phyloP scores from a whole-genome alignment of 2,888 invertebrate species.

The Allygus modestus region DNA sequence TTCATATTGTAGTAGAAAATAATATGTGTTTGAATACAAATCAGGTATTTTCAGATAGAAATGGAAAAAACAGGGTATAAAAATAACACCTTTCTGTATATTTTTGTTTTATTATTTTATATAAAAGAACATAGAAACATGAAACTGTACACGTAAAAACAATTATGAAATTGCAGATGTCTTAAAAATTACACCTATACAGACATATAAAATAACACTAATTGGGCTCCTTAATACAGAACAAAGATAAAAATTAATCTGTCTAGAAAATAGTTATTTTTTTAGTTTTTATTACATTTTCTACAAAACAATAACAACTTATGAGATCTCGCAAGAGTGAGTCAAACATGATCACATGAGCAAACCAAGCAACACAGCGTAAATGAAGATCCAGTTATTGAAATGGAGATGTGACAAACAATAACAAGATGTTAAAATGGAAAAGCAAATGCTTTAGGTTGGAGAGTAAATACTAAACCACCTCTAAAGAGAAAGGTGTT shows the following conservation, averaged over 20 bases:
- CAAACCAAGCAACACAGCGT: constrained; percentile 27
- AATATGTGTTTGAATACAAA: no score
- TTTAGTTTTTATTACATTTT: constrained; percentile 39
- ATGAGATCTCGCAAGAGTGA: constrained; percentile 55
- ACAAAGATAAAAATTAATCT: constrained; percentile 49
- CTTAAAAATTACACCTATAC: constrained; percentile 58
- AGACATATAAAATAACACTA: constrained; percentile 56
- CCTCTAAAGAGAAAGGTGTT: no score
- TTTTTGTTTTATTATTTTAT: constrained; percentile 58
- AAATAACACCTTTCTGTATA: constrained; percentile 35
- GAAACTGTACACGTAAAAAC: constrained; percentile 63
- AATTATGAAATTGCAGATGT: constrained; percentile 58
- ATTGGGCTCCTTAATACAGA: constrained; percentile 42
- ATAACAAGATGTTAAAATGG: no score
- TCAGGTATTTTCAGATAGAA: no score
- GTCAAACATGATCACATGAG: constrained; percentile 44
- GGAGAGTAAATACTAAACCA: no score
- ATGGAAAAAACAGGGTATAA: not conserved
- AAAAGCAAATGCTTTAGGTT: no score
- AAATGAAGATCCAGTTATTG: not conserved
- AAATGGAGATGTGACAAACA: not conserved
- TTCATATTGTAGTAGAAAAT: no score
- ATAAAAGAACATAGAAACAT: constrained; percentile 63
- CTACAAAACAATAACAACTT: constrained; percentile 53
- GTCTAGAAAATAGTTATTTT: constrained; percentile 53